phyloP scores from a whole-genome alignment of 2,888 invertebrate species.

The Catocala sponsa region DNA sequence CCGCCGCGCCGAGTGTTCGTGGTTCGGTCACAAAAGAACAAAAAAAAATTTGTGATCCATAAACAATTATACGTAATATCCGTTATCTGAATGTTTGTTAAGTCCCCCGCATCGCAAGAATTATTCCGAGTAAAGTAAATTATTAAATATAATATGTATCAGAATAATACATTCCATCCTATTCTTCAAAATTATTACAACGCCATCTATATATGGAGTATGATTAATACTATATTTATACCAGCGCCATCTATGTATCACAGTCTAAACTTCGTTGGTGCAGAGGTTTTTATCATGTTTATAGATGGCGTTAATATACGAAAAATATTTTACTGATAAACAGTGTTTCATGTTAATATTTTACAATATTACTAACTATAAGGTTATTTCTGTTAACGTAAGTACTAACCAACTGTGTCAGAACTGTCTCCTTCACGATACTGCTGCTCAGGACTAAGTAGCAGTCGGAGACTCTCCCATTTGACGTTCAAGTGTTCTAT shows the following conservation, averaged over 20 bases:
- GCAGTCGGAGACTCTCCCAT: slow-evolving; percentile 93
- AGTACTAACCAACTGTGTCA: slow-evolving; percentile 77
- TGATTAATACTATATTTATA: neutral
- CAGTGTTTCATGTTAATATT: neutral
- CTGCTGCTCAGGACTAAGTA: slow-evolving; percentile 89
- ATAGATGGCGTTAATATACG: slow-evolving; percentile 29
- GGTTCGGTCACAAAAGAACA: too few species aligned
- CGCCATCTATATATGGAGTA: neutral
- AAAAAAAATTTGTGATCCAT: too few species aligned
- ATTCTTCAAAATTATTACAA: neutral
- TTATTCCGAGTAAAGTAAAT: neutral
- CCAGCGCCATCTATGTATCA: neutral
- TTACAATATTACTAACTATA: too few species aligned
- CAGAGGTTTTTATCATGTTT: neutral
- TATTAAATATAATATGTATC: too few species aligned
- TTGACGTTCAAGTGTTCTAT: slow-evolving; percentile 92
- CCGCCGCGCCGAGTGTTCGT: too few species aligned
- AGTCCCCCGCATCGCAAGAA: too few species aligned
- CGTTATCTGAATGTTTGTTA: too few species aligned
- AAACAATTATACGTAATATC: neutral
- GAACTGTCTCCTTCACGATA: slow-evolving; percentile 72
- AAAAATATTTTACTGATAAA: too few species aligned
- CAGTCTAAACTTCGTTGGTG: neutral
- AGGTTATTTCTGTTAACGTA: too few species aligned
- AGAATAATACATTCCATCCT: too few species aligned